Base-by-base conservation (phyloP, 1,140 invertebrate species). In the Caerostris darwini region DNA sequence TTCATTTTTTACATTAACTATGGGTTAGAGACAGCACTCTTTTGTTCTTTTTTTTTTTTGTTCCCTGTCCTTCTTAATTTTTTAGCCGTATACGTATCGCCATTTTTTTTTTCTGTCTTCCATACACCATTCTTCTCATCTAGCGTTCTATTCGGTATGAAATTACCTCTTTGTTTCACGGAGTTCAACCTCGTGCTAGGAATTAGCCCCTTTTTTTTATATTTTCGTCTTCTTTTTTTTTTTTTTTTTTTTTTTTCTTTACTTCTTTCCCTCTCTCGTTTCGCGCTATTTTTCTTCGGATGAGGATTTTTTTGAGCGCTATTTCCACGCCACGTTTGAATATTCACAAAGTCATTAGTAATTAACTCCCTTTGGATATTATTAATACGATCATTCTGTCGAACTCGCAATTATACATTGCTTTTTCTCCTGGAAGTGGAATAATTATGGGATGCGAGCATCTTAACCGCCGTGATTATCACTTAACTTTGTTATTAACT, bases 1-100 rank as follows among this genome's bases (percentile, higher is more conserved):
- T 94, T 94, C 93, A 94, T 90, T 94, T 94, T 94, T 94, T 94
- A 94, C 85, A 94, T 94, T 94, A 94, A 94, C 92, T 94, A 94
- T 86, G 92, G 92, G 92, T 88, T 94, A 89, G 58, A 89, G 83
- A 71, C 88, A 82, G 92, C 90, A 50, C n/a, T 57, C 91, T 92
- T 86, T 92, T 89, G 59, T 88, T 94, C 85, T 77, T 94, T 69
- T 57, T 87, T 87, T 89, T 57, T 94, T 88, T 82, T 12, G 61
- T 88, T 86, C 92, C 61, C 12, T 93, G 92, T 94, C 92, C 81
- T 89, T 94, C 92, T 88, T 88, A 94, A 88, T 94, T 94, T 94
- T 94, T 94, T 94, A 88, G 67, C 17, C 90, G 57, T 50, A 34
- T 34, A 54, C 90, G 90, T 91, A 91, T 91, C 90, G 90, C 90